Base-by-base conservation (phyloP, 35 echinoderm and acorn worm species). In the Diadema setosum region DNA sequence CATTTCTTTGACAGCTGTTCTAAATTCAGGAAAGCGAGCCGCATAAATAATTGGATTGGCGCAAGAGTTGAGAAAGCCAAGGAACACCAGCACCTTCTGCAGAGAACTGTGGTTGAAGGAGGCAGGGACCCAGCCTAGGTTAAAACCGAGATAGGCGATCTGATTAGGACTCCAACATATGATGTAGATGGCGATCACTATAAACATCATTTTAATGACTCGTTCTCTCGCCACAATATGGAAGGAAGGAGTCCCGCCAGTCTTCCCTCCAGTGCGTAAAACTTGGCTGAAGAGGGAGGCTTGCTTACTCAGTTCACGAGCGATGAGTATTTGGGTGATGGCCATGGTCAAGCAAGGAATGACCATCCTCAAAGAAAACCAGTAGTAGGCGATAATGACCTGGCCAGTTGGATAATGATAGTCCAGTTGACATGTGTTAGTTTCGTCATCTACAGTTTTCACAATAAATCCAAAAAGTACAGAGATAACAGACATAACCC, bases 41-140 rank as follows among this genome's bases (percentile, higher is more conserved):
- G 83, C 81, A 45, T 91, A 91, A 48, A 91, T 91, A 40, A 91
- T 86, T 46, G 90, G 90, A 58, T 91, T 91, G 23, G 83, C 82
- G 65, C 65, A 86, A 3, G 90, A 91, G 67, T 91, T 91, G 31
- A 91, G 23, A 36, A 91, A 91, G 0, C 63, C 83, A 0, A 91
- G 55, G 11, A 86, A 32, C 9, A 85, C 44, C 60, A 91, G 59
- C 26, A 69, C 27, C 18, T 76, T 65, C 30, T 80, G 73, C 1
- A 86, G 39, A 65, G 85, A 75, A 31, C 82, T 61, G 20, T 26
- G 58, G 9, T 76, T 36, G 37, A 75, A 85, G 3, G 43, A 21
- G 4, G 17, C 5, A 9, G 42, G 20, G 5, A 90, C 35, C 14
- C 50, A 42, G 7, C 90, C 90, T 23, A 80, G 39, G 65, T 91